phyloP scores from a whole-genome alignment of 1,140 invertebrate species.

The Penaeus chinensis region DNA sequence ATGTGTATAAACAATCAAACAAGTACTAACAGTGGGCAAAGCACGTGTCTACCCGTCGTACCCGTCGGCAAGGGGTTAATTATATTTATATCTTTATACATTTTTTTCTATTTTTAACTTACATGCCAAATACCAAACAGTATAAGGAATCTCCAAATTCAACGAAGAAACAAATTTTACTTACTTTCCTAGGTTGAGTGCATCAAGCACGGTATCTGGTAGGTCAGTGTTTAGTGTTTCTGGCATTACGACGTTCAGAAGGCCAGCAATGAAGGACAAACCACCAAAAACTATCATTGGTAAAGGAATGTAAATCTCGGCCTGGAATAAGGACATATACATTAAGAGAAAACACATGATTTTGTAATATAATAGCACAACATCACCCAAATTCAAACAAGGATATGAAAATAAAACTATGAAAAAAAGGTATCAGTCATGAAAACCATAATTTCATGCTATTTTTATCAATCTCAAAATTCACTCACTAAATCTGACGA shows the following conservation, averaged over 20 bases:
- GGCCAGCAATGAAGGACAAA: conserved; percentile 29
- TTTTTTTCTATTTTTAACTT: no score
- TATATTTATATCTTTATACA: no score
- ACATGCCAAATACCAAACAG: no score
- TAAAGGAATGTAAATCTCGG: conserved; percentile 24
- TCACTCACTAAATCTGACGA: conserved; percentile 36
- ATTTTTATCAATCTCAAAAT: neutral
- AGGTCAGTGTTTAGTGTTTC: conserved; percentile 35
- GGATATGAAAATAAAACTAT: neutral
- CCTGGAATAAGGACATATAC: conserved; percentile 25
- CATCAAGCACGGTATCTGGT: conserved; percentile 38
- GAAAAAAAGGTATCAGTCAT: neutral
- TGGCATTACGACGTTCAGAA: conserved; percentile 42
- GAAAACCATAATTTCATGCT: neutral
- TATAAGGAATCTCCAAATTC: no score
- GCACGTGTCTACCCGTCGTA: no score
- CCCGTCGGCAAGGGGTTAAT: no score
- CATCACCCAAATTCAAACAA: no score
- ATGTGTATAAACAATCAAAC: no score
- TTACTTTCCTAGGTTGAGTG: conserved; percentile 39
- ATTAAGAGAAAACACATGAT: no score
- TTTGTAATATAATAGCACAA: no score
- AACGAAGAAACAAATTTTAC: neutral
- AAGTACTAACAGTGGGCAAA: no score
- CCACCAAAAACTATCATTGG: conserved; percentile 49